Evolutionary conservation across 1,140 invertebrate genomes (phyloP), one percentile per base, ranked within the genome.

Genomic region (Sweltsa coloradensis): DNA sequence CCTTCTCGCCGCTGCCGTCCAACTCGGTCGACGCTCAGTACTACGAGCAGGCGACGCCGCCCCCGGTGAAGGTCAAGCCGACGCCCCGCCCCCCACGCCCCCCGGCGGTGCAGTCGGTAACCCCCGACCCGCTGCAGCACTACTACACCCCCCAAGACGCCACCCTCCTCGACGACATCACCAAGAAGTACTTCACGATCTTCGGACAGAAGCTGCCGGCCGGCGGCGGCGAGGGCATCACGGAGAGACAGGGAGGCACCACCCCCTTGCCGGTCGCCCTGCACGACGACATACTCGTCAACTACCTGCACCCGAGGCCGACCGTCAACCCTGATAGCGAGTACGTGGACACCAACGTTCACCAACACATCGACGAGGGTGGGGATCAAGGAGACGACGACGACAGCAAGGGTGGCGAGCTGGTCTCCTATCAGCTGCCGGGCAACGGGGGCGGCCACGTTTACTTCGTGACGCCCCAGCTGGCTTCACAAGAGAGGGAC

Each of bases 71-170:
- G 11, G 54, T 62, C 4, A 60, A 68, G 42, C 61, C 63, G 2
- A 69, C 66, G 0, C 52, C 68, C 68, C 47, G 66, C 65, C 44
- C 63, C 66, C 39, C 65, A 66, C 55, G 26, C 4, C 43, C 57
- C 2, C 54, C 58, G 3, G n/a, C 55, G 6, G 52, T 64, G 43
- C 60, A 61, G 7, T 64, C 66, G 22, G 74, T 70, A 0, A 80
- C 78, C 0, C 67, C 71, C 0, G 79, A 76, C 54, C 77, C 80
- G 3, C 60, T 74, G 22, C 70, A 78, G 49, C 73, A 71, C 1
- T 82, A 78, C 53, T 83, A 81, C 56, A 83, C 80, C 0, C 78
- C 79, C 56, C 79, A 81, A 45, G 81, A 84, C 36, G 78, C 80
- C 50, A 69, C 70, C 26, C 69, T 79, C 23, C 64, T 84, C 27